Evolutionary conservation across 2,113 vertebrate species (phyloP), one percentile per base, ranked within the genome.

Genomic region (Xiphophorus couchianus): DNA sequence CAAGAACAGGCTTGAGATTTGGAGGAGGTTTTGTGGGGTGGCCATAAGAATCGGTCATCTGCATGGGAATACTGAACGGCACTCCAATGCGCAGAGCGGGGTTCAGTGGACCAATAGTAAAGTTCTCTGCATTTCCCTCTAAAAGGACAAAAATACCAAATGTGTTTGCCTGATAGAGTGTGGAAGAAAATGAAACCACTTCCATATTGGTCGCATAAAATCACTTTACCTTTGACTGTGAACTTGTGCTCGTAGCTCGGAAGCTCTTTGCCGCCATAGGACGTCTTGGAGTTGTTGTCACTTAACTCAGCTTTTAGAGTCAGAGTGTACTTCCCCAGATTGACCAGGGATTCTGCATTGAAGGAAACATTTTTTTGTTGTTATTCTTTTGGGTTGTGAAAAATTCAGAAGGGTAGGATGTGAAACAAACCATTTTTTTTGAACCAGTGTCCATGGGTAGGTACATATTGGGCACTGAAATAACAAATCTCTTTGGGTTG

Each of bases 361-460:
- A 71, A 69, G 74, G 73, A 58, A 25, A 22, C n/a, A 2, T 30
- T 58, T 58, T 58, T 58, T 58, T 0, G 1, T 19, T 5, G 5
- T 4, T 48, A 48, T 6, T 19, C 44, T 48, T 48, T 19, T 48
- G 17, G 17, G 44, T 48, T 58, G 9, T 58, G 51, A 58, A 58
- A 58, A 25, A 22, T 58, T 58, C 25, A 58, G 51, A 58, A 3
- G 25, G 17, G 25, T 25, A 22, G 14, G 62, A 7, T 60, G 62
- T 65, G 88, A 83, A 63, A 94, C 86, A 84, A 92, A 99, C 97
- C 96, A 93, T 96, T 96, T 92, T 94, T 95, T 91, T 95, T 98
- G 94, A 99, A 99, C 96, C 96, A 96, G 89, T 95, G 97, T 0
- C 92, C 93, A 94, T 91, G 96, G 83, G 95, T 96, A 42, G 92